phyloP scores from a whole-genome alignment of 2,113 vertebrate species.

The Chunga burmeisteri region DNA sequence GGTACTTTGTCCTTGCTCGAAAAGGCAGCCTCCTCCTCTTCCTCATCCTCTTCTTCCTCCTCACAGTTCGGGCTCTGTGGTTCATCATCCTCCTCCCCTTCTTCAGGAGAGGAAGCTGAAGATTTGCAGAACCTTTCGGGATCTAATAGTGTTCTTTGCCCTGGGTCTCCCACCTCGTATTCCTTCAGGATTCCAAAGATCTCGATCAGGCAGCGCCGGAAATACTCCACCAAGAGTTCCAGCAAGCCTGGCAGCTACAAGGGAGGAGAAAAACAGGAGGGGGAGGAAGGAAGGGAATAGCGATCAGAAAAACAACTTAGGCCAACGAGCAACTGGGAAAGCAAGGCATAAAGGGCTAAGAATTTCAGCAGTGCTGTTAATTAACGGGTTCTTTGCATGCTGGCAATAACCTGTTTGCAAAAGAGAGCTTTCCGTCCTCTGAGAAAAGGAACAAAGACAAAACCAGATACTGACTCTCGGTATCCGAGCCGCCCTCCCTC shows the following conservation, averaged over 20 bases:
- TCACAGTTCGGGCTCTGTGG: constrained; percentile 65
- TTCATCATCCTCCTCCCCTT: constrained; percentile 76
- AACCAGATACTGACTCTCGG: background rate
- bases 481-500: background rate
- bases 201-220: constrained; percentile 97
- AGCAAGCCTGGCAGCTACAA: constrained; percentile 91
- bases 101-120: constrained; percentile 77
- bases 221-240: constrained; percentile 97
- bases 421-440: background rate
- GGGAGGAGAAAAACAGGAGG: constrained; percentile 12
- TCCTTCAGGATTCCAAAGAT: constrained; percentile 98
- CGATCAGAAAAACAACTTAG: constrained; percentile 6
- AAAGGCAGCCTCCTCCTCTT: constrained; percentile 81
- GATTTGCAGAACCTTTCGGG: constrained; percentile 81
- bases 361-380: background rate
- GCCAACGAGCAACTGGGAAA: background rate
- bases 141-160: constrained; percentile 93
- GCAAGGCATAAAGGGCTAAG: background rate
- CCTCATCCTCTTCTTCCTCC: constrained; percentile 76
- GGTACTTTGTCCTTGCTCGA: constrained; percentile 71
- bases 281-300: constrained; percentile 8
- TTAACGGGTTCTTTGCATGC: background rate
- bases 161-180: constrained; percentile 95
- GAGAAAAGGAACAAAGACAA: background rate
- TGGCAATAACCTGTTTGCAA: background rate